These are phyloP conservation scores for Clusia tigrina DNA, from an alignment of 2,888 invertebrate genomes.

Conservation along the genomic window DNA sequence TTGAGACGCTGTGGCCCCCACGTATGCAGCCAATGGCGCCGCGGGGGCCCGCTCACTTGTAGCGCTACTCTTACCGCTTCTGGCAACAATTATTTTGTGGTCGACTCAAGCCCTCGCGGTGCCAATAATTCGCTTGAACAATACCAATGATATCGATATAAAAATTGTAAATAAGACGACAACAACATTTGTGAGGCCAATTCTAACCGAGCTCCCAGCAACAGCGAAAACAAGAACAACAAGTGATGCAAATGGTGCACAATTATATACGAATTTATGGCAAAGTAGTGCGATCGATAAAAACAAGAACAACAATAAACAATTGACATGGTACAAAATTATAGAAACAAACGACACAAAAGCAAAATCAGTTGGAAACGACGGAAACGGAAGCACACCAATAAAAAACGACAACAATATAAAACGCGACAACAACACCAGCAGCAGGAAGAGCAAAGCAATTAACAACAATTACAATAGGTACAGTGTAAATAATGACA, in stretches of 20 bases:
- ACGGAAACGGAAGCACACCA: constrained; percentile 33
- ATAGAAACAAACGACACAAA: constrained; percentile 33
- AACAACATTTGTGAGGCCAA: constrained; percentile 23
- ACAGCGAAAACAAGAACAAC: constrained; percentile 23
- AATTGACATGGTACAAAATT: constrained; percentile 43
- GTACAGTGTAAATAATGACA: constrained; percentile 33
- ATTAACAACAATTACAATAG: constrained; percentile 15
- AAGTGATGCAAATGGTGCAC: constrained; percentile 40
- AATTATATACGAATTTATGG: neutral
- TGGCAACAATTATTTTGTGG: constrained; percentile 50
- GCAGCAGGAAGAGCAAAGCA: constrained; percentile 14
- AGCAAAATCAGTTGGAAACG: constrained; percentile 51
- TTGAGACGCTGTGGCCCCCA: constrained; percentile 64
- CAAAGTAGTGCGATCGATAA: constrained; percentile 1
- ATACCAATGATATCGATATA: constrained; percentile 19
- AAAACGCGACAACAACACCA: too few relatives aligned
- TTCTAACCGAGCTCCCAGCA: neutral
- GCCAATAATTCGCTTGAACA: constrained; percentile 46
- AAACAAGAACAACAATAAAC: constrained; percentile 15
- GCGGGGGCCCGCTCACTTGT: constrained; percentile 62
- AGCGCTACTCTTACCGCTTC: constrained; percentile 53
- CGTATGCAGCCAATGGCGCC: constrained; percentile 63
- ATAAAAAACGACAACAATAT: too few relatives aligned
- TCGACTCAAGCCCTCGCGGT: constrained; percentile 63
- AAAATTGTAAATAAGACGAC: constrained; percentile 17